Evolutionary conservation across 2,888 invertebrate species (phyloP), one percentile per base, ranked within the genome.

Genomic region (Rhingia campestris): DNA sequence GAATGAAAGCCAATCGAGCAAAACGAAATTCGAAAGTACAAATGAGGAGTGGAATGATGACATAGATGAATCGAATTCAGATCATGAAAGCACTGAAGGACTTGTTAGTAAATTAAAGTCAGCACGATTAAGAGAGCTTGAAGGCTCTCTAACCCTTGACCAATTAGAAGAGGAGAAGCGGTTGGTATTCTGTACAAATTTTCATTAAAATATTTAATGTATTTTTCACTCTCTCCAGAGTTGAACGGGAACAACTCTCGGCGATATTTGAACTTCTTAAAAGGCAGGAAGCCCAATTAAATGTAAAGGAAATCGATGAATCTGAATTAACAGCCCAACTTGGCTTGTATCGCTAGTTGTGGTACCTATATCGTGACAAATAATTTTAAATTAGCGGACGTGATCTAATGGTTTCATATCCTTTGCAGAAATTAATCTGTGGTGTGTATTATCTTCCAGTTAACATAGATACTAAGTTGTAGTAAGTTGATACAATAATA

Each of bases 181-280:
- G 89, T 89, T 81, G 53, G 67, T 56, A n/a, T 33, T 41, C 10
- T 10, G 5, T 1, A 22, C 35, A 0, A 4, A 7, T n/a, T 32
- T 0, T 32, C 7, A 9, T 35, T 14, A 9, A 58, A 2, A 6
- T 5, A 32, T 12, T 1, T 22, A 22, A 22, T 22, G 22, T 22
- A 22, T 22, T 22, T 22, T 22, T 22, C 22, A 2, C 22, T 22
- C 2, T 2, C 22, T 2, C 22, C 22, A 92, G 92, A 81, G 90
- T 91, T 54, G 92, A 92, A 87, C 89, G 90, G n/a, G 90, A 91
- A 72, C 92, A 92, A 77, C 86, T 92, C 86, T 89, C 90, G 30
- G 92, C 91, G 3, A 92, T 92, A 80, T 91, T 91, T 80, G 91
- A 92, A 33, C 88, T 92, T 5, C 86, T 92, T 6, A 91, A 91